Conservation (phyloP, 2,113 vertebrate genomes). For the Rissa tridactyla region DNA sequence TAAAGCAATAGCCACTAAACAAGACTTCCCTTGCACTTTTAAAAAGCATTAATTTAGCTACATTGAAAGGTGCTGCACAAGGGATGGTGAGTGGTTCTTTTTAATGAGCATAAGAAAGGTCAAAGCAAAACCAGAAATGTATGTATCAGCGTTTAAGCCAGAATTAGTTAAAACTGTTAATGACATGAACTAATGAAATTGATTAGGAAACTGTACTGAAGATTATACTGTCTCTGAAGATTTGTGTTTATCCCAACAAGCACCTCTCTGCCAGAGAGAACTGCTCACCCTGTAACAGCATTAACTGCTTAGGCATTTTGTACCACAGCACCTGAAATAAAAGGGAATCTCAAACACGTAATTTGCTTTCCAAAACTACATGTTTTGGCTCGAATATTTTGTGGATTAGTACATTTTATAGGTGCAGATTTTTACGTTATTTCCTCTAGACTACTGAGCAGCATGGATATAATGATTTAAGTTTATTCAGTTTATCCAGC, state of each 20-base stretch:
- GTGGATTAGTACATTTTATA: neutral
- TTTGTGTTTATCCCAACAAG: neutral
- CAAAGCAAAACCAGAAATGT: neutral
- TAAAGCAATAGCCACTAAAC: neutral
- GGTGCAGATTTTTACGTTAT: neutral
- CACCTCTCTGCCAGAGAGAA: neutral
- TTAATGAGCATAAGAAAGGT: neutral
- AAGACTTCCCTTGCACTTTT: neutral
- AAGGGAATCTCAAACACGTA: accelerated
- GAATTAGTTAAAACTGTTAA: neutral
- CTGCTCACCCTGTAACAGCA: neutral
- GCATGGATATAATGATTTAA: neutral
- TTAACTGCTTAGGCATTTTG: neutral
- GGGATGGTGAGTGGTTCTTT: neutral
- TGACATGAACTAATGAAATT: neutral
- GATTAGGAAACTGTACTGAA: neutral
- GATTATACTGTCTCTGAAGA: neutral
- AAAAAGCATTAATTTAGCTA: neutral
- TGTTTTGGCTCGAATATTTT: neutral
- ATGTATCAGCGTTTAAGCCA: neutral
- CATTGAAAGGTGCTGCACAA: neutral
- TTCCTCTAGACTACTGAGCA: neutral
- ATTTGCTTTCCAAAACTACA: neutral
- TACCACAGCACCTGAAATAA: neutral
- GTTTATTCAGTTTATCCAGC: neutral